A percentile compares a stretch with the other conserved stretches of the same genome.
phyloP scores from a whole-genome alignment of 2,797 vertebrate species.

The Leptatherina wallacei region DNA sequence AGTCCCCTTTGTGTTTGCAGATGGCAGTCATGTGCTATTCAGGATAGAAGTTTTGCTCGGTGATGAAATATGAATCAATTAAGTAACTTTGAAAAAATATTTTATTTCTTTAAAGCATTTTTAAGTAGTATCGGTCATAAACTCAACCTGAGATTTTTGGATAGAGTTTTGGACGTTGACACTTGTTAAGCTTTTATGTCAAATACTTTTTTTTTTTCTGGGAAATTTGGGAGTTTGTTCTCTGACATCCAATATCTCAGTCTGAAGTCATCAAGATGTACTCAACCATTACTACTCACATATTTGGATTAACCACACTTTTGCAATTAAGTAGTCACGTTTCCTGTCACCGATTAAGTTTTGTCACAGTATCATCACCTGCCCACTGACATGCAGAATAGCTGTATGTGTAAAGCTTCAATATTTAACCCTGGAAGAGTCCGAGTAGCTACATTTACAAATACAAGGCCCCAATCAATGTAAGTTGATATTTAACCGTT shows the following conservation, averaged over 20 bases:
- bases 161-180: not conserved
- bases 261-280: constrained; percentile 5
- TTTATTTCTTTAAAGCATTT: not conserved
- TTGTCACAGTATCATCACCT: constrained; percentile 18
- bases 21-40: constrained; percentile 51
- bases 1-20: constrained; percentile 76
- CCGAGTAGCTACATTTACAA: constrained; percentile 85
- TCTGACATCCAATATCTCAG: constrained; percentile 15
- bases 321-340: constrained; percentile 33
- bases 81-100: not conserved
- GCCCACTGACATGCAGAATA: constrained; percentile 30
- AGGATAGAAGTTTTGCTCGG: constrained; percentile 34
- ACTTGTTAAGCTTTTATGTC: not conserved
- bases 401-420: constrained; percentile 27
- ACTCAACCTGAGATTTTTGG: not conserved
- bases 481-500: constrained; percentile 83
- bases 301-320: constrained; percentile 12
- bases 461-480: constrained; percentile 83
- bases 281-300: constrained; percentile 26
- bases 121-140: not conserved
- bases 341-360: constrained; percentile 21
- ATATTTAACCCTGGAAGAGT: constrained; percentile 64
- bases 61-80: constrained; percentile 29
- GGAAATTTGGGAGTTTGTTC: constrained; percentile 39
- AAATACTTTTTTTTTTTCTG: constrained; percentile 29